Base-by-base conservation (phyloP, 1,140 invertebrate genomes). In the Magallana angulata region DNA sequence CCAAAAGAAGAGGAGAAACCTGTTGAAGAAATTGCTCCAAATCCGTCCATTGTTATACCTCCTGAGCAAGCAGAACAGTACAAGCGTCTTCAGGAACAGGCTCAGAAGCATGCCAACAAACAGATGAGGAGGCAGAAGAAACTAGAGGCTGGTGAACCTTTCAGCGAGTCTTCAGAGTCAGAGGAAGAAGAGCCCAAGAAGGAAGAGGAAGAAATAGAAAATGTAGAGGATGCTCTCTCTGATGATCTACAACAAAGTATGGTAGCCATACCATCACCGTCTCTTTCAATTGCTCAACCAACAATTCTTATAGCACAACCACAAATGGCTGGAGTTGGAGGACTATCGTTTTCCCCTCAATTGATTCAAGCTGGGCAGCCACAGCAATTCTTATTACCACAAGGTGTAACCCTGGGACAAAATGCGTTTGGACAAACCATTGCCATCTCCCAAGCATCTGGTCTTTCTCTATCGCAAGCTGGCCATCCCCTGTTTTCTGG, bases 91-190 rank as follows among this genome's bases (percentile, higher is more conserved):
- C 85, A 89, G 57, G 85, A 89, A 56, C 85, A 87, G 57, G 88
- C 88, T 58, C 88, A 89, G 57, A 89, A 89, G 71, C 88, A 89
- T 85, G 88, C 88, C 56, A 82, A 81, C 64, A 87, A 80, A 71
- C 71, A 76, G 56, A 30, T 87, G 11, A 81, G 81, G 64, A 64
- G 88, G 59, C 88, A 87, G 24, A 85, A 84, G 71, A 85, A 84
- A 87, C 71, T 85, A 16, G 85, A 87, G 68, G 85, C 86, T 36
- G 88, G 88, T 87, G 88, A 89, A 59, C 60, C 85, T n/a, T 64
- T 84, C 11, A 89, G 88, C 85, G 88, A 89, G 16, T 68, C 64
- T 36, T 89, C 88, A 0, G 86, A 85, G 7, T 81, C 82, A 8
- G 85, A 87, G 64, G 85, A 87, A 59, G 88, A 89, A 48, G 85